phyloP scores from a whole-genome alignment of 2,113 vertebrate genomes.

The Elgaria multicarinata region DNA sequence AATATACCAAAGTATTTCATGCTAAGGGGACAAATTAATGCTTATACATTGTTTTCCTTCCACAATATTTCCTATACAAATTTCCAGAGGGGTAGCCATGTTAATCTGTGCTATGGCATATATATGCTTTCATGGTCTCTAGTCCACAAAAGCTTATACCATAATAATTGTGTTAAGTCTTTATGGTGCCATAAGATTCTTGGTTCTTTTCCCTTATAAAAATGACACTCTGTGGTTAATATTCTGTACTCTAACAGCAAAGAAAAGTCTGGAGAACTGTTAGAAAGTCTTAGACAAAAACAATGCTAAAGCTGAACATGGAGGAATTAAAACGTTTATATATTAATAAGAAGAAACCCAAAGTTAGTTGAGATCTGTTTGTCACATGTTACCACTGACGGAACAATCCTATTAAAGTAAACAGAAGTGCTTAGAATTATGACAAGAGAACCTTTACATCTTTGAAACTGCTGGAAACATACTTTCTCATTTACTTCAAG shows the following conservation, averaged over 20 bases:
- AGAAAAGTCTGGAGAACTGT: neutral
- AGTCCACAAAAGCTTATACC: neutral
- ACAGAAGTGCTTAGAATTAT: neutral
- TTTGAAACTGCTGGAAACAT: neutral
- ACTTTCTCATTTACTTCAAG: neutral
- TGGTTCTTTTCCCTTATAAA: neutral
- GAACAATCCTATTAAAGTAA: neutral
- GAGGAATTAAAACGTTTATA: neutral
- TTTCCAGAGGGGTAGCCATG: neutral
- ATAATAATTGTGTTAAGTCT: neutral
- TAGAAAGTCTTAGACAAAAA: neutral
- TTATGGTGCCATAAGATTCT: neutral
- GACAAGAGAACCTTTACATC: neutral
- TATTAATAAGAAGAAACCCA: neutral
- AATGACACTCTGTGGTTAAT: neutral
- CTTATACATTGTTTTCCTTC: neutral
- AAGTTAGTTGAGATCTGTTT: neutral
- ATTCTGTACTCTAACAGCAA: neutral
- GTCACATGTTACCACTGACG: neutral
- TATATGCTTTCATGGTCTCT: neutral
- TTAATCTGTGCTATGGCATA: no score
- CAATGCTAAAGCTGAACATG: neutral
- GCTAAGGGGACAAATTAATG: neutral
- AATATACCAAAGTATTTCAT: neutral
- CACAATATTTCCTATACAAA: neutral